Percentiles rank a stretch among this genome's conserved stretches.
Conservation (phyloP, 2,113 vertebrate genomes). For the Oryzias curvinotus region DNA sequence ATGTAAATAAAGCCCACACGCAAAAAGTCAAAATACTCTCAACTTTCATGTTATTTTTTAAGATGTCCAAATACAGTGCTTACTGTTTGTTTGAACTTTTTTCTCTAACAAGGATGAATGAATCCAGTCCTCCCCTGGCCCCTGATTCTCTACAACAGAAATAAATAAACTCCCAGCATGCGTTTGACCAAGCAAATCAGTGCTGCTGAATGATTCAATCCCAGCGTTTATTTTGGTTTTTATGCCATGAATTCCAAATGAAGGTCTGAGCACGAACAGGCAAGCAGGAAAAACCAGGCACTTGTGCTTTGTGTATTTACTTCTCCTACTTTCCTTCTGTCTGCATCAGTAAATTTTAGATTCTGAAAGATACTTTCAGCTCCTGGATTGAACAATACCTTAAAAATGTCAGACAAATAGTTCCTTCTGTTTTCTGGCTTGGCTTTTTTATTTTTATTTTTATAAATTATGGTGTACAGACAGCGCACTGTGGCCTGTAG, state of each 20-base stretch:
- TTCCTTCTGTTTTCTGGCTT: conserved; percentile 12
- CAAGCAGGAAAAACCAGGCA: conserved; percentile 42
- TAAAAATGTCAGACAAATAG: conserved; percentile 23
- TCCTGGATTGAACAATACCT: not conserved
- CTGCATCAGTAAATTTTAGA: conserved; percentile 44
- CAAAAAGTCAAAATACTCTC: conserved; percentile 37
- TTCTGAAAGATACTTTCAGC: conserved; percentile 40
- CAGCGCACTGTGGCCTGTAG: conserved; percentile 36
- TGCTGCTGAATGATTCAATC: conserved; percentile 69
- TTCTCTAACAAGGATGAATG: conserved; percentile 41
- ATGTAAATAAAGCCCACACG: conserved; percentile 18
- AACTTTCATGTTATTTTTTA: conserved; percentile 43
- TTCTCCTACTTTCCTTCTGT: conserved; percentile 37
- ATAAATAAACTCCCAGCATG: conserved; percentile 65
- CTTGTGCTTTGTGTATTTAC: conserved; percentile 60
- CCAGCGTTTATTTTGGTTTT: conserved; percentile 70
- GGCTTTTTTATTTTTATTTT: conserved; percentile 21
- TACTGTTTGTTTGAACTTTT: conserved; percentile 41
- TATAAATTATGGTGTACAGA: conserved; percentile 43
- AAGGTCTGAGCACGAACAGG: conserved; percentile 58
- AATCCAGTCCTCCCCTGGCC: conserved; percentile 31
- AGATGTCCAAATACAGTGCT: conserved; percentile 42
- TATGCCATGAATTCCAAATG: conserved; percentile 61
- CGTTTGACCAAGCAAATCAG: conserved; percentile 70
- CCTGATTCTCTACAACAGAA: conserved; percentile 62